Base-by-base conservation (phyloP, 2,888 invertebrate genomes). In the Torymus auratus region DNA sequence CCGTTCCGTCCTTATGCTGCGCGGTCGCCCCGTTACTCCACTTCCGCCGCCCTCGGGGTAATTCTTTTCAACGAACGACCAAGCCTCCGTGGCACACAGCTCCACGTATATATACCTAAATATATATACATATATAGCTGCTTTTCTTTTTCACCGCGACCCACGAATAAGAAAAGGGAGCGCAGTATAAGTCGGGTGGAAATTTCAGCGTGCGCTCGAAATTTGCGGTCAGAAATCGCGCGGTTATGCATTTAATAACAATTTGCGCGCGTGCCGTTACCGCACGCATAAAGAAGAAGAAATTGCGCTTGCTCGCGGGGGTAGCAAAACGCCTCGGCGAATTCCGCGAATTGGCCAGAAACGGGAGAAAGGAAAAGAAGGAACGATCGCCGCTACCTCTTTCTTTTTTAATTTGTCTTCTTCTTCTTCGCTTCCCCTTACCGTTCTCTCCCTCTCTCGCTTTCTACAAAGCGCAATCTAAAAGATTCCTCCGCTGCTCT, bases 11-110 rank as follows among this genome's bases (percentile, higher is more conserved):
- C 28, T 17, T 10, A 17, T 41, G 53, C 12, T 15, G 14, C 52
- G 41, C 60, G 55, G 41, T 41, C 7, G 7, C 5, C 41, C 41
- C 41, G 41, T 41, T 41, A 41, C 56, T 52, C 67, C 52, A 52
- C 52, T 17, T 67, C 52, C 41, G 64, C 28, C 69, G 61, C 53
- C 55, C 52, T n/a, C 23, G 17, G 52, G 67, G 64, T 53, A 73
- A 67, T 75, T 62, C 72, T 64, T 73, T 73, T 67, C n/a, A 58
- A 55, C 74, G 58, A 41, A 14, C 20, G 20, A 28, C 13, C 20
- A 50, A 41, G 53, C 53, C 17, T 56, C 12, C 41, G 7, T 41
- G 41, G 41, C 7, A 41, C 41, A 41, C 41, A 7, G 7, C 41
- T 5, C 7, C 28, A 15, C 50, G 12, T 11, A 7, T 14, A 3